phyloP scores from a whole-genome alignment of 2,888 invertebrate species.

The Heliconius cydno region DNA sequence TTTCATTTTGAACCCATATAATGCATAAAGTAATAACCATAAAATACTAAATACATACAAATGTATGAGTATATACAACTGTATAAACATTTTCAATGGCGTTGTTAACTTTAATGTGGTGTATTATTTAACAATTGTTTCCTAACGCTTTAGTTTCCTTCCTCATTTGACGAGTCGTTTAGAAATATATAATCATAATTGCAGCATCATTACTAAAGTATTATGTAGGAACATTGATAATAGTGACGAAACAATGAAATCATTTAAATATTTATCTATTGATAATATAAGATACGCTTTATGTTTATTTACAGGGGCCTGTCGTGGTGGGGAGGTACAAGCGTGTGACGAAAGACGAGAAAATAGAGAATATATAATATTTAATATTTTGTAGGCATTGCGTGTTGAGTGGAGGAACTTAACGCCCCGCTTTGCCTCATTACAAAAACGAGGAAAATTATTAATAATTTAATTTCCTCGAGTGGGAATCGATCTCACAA shows the following conservation, averaged over 20 bases:
- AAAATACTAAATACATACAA: neutral
- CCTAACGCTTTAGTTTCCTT: slow-evolving; percentile 6
- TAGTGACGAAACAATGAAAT: slow-evolving; percentile 6
- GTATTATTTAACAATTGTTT: slow-evolving; percentile 12
- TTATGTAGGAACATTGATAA: neutral
- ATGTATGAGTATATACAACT: neutral
- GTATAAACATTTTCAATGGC: slow-evolving; percentile 5
- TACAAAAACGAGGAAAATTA: too few species aligned
- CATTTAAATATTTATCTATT: neutral
- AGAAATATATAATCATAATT: slow-evolving; percentile 14
- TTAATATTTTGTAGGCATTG: too few species aligned
- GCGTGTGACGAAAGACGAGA: too few species aligned
- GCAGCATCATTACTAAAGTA: neutral
- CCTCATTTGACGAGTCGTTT: slow-evolving; percentile 19
- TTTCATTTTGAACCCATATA: neutral
- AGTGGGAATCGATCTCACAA: too few species aligned
- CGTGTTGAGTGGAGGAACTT: too few species aligned
- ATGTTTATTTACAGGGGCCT: neutral
- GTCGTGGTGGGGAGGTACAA: too few species aligned
- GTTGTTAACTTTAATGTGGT: neutral
- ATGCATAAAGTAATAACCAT: neutral
- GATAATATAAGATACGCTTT: neutral
- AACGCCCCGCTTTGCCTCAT: too few species aligned
- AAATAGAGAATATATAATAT: too few species aligned
- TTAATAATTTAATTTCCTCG: too few species aligned